Conservation (phyloP, 1,140 invertebrate genomes). For the Pachypsylla venusta region DNA sequence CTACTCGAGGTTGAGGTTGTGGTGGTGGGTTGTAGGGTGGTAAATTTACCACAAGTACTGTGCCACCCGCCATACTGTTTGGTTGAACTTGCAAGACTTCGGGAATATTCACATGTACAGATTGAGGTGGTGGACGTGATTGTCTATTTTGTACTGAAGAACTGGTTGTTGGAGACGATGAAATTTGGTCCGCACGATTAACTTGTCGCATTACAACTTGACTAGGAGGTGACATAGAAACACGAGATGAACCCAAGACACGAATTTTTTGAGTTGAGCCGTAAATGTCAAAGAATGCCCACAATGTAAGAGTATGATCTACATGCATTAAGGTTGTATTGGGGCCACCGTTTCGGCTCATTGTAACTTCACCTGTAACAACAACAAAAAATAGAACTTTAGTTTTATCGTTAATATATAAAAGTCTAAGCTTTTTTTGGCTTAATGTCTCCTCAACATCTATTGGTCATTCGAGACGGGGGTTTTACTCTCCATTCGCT, state of each 20-base stretch:
- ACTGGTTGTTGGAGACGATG: no score
- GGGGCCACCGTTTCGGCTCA: slow-evolving; percentile 70
- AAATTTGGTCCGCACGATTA: no score
- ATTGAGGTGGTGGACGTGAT: no score
- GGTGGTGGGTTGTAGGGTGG: slow-evolving; percentile 37
- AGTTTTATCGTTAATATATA: not conserved
- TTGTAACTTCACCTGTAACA: slow-evolving; percentile 64
- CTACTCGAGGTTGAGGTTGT: slow-evolving; percentile 21
- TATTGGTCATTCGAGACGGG: no score
- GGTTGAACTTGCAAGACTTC: not conserved
- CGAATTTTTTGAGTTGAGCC: slow-evolving; percentile 79
- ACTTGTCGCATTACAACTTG: no score
- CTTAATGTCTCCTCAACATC: no score
- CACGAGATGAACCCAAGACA: slow-evolving; percentile 37
- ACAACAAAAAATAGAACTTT: slow-evolving; percentile 12
- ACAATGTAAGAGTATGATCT: slow-evolving; percentile 72
- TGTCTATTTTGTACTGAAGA: no score
- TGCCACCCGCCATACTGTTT: slow-evolving; percentile 38
- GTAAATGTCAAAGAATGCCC: slow-evolving; percentile 93
- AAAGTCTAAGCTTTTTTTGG: no score
- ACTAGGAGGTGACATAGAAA: not conserved
- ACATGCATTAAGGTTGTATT: slow-evolving; percentile 83
- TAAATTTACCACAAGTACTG: slow-evolving; percentile 63
- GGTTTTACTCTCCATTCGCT: no score
- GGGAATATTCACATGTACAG: not conserved